Evolutionary conservation across 2,888 invertebrate species (phyloP).

Genomic region (Malacosoma neustria): DNA sequence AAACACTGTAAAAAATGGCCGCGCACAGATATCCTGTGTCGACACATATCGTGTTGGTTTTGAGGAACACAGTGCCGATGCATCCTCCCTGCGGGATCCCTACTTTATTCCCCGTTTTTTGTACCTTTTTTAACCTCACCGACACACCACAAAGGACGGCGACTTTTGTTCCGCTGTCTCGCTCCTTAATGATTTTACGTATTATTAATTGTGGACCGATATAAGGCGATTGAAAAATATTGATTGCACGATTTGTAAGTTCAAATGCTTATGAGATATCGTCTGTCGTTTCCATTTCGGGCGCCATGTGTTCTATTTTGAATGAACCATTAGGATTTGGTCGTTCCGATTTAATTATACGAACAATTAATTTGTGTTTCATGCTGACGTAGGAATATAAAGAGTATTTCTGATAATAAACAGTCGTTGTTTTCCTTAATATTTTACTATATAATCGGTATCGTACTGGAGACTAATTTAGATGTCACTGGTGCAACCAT

Average conservation of each 20-base stretch:
- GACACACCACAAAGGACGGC: conserved; percentile 63
- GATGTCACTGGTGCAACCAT: no score
- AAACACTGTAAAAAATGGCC: conserved; percentile 28
- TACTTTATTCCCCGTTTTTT: conserved; percentile 35
- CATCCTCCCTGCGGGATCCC: conserved; percentile 44
- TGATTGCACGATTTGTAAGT: conserved; percentile 44
- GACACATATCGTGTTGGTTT: conserved; percentile 65
- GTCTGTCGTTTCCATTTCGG: conserved; percentile 3
- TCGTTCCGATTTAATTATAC: not conserved
- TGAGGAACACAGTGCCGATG: conserved; percentile 23
- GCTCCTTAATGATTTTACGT: conserved; percentile 71
- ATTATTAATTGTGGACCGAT: conserved; percentile 68
- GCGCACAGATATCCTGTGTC: conserved; percentile 30
- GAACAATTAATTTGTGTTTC: not conserved
- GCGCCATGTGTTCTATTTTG: not conserved
- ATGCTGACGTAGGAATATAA: not conserved
- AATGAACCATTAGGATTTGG: not conserved
- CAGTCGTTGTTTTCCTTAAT: no score
- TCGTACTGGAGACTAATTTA: no score
- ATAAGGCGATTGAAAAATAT: conserved; percentile 67
- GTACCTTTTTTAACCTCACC: conserved; percentile 39
- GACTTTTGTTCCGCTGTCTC: conserved; percentile 70
- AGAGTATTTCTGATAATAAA: no score
- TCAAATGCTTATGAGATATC: conserved; percentile 17
- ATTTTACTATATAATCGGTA: no score